A percentile compares a stretch with the other conserved stretches of the same genome.
These are phyloP conservation scores for Platichthys stellatus DNA, from an alignment of 2,113 vertebrate genomes.

Conservation along the genomic window DNA sequence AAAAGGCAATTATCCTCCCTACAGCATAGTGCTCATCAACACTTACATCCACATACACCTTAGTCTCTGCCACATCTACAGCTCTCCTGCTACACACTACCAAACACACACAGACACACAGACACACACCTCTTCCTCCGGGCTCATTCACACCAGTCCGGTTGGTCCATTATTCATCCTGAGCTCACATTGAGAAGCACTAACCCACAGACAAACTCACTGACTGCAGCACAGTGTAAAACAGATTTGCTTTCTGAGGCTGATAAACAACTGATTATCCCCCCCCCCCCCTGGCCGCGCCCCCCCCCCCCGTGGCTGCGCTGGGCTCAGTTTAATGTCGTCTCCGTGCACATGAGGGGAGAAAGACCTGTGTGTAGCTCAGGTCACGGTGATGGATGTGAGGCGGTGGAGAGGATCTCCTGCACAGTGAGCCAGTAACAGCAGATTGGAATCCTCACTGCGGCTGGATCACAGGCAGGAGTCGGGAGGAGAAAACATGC, in stretches of 20 bases:
- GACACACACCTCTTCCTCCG: neutral
- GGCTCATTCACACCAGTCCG: slow-evolving; percentile 19
- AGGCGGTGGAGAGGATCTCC: too few species aligned
- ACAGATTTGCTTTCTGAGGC: slow-evolving; percentile 53
- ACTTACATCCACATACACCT: neutral
- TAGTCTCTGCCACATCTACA: too few species aligned
- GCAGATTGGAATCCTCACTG: neutral
- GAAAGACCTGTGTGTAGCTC: neutral
- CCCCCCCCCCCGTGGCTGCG: slow-evolving; percentile 4
- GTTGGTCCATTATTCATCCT: slow-evolving; percentile 35
- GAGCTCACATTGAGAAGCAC: slow-evolving; percentile 38
- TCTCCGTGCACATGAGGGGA: neutral
- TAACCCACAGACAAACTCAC: slow-evolving; percentile 55
- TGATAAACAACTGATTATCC: slow-evolving; percentile 52
- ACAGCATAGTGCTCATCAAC: slow-evolving; percentile 21
- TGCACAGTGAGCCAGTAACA: neutral
- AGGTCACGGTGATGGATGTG: slow-evolving; percentile 7
- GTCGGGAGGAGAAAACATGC: neutral
- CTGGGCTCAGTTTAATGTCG: slow-evolving; percentile 26
- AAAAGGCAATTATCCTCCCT: slow-evolving; percentile 40
- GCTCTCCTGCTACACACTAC: too few species aligned
- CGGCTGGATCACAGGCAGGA: neutral
- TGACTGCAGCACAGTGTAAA: slow-evolving; percentile 23
- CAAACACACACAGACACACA: slow-evolving; percentile 16
- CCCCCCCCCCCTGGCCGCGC: neutral